Conservation (phyloP, 2,888 invertebrate species). For the Trichopria drosophilae region DNA sequence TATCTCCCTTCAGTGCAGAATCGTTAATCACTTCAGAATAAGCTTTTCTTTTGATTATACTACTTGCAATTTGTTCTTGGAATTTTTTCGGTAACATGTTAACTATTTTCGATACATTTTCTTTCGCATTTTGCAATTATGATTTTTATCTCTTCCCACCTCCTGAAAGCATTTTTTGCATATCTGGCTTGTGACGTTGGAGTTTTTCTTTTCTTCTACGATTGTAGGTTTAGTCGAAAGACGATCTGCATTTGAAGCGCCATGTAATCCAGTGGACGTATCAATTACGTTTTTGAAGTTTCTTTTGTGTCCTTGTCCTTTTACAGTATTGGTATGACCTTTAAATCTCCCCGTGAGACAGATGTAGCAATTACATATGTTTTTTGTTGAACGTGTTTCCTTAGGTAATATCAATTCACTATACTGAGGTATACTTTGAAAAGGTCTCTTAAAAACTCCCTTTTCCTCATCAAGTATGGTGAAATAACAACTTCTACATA, state of each 20-base stretch:
- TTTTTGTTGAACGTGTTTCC: not conserved
- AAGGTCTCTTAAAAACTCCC: not conserved
- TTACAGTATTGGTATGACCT: slow-evolving; percentile 4
- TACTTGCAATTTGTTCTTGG: slow-evolving; percentile 9
- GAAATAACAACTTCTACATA: not conserved
- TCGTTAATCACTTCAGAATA: not conserved
- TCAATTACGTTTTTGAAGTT: slow-evolving; percentile 8
- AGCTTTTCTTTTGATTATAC: slow-evolving; percentile 2
- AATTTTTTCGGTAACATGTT: slow-evolving; percentile 9
- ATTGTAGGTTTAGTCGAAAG: not conserved
- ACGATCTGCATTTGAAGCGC: slow-evolving; percentile 3
- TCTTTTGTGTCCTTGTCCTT: not conserved
- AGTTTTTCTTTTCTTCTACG: not conserved
- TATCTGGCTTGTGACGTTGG: not conserved
- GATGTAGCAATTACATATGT: slow-evolving; percentile 1
- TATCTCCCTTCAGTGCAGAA: too few relatives aligned
- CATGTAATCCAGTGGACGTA: not conserved
- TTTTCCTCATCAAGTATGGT: not conserved
- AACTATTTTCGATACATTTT: slow-evolving; percentile 11
- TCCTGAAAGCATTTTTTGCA: slow-evolving; percentile 12
- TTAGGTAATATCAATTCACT: slow-evolving; percentile 4
- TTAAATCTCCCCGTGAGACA: slow-evolving; percentile 15
- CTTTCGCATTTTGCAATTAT: slow-evolving; percentile 8
- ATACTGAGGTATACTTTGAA: slow-evolving; percentile 4
- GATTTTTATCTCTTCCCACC: slow-evolving; percentile 9